These are phyloP conservation scores for Ectobius pallidus DNA, from an alignment of 2,888 invertebrate genomes.

Conservation along the genomic window DNA sequence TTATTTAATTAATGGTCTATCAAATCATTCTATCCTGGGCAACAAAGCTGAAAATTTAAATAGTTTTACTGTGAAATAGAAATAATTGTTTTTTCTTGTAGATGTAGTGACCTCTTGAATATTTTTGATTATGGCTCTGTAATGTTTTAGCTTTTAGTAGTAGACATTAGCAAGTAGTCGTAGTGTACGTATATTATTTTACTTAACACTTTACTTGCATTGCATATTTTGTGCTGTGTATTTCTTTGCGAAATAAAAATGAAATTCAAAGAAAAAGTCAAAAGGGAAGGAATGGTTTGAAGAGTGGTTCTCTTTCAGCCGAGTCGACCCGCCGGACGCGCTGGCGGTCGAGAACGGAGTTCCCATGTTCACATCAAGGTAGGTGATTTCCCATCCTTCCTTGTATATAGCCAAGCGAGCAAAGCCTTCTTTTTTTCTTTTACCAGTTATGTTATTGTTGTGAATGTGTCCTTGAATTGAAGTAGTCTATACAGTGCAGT, in stretches of 20 bases:
- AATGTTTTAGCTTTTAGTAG: not conserved
- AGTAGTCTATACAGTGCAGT: not conserved
- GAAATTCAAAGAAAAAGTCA: not conserved
- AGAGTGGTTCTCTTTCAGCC: slow-evolving; percentile 58
- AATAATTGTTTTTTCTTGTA: not conserved
- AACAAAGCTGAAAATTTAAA: no score
- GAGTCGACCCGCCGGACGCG: slow-evolving; percentile 57
- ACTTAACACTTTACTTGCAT: not conserved
- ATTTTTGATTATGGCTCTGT: not conserved
- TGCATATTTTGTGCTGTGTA: not conserved
- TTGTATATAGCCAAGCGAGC: not conserved
- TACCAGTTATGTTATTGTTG: not conserved
- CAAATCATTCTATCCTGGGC: no score
- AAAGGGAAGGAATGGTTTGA: slow-evolving; percentile 38
- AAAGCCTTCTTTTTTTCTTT: not conserved
- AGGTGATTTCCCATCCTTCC: slow-evolving; percentile 52
- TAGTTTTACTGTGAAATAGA: no score
- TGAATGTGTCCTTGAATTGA: not conserved
- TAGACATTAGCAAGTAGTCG: no score
- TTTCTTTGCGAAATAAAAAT: not conserved
- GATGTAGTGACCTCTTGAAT: not conserved
- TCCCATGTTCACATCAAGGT: slow-evolving; percentile 62
- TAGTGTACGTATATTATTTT: no score
- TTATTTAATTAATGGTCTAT: no score
- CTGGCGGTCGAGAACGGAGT: slow-evolving; percentile 59